Evolutionary conservation across 1,140 invertebrate species (phyloP).

Genomic region (Rhopalosiphum padi): DNA sequence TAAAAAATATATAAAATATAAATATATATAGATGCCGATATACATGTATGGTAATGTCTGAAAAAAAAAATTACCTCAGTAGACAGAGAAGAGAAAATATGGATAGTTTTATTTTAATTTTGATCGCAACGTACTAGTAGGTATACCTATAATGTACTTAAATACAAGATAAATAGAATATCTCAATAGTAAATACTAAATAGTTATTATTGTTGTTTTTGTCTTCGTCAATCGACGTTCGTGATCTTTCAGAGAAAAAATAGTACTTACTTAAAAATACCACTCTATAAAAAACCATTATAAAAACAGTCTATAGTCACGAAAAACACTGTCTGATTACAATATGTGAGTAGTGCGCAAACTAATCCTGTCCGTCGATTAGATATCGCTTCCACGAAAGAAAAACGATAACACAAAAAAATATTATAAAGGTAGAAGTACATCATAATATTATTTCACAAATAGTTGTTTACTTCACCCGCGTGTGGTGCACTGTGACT

Average conservation of each 20-base stretch:
- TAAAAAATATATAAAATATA: no score
- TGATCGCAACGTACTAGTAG: not conserved
- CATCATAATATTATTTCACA: not conserved
- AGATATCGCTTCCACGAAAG: not conserved
- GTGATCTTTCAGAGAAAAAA: not conserved
- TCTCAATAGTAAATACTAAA: not conserved
- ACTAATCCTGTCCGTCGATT: not conserved
- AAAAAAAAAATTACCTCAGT: not conserved
- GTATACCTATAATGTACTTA: no score
- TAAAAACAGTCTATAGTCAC: not conserved
- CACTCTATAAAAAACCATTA: no score
- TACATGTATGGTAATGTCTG: not conserved
- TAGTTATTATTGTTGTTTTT: not conserved
- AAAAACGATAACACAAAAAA: not conserved
- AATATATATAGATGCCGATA: no score
- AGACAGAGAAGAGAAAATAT: not conserved
- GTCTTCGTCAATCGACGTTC: no score
- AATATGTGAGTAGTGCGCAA: not conserved
- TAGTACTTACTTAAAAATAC: not conserved
- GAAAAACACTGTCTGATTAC: not conserved
- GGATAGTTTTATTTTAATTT: not conserved
- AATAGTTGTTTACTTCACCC: not conserved
- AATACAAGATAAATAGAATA: no score
- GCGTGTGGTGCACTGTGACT: not conserved
- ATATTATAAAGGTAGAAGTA: not conserved